Percentiles rank a stretch among this genome's conserved stretches.
phyloP scores from a whole-genome alignment of 1,140 invertebrate genomes.

The Radopholus similis region DNA sequence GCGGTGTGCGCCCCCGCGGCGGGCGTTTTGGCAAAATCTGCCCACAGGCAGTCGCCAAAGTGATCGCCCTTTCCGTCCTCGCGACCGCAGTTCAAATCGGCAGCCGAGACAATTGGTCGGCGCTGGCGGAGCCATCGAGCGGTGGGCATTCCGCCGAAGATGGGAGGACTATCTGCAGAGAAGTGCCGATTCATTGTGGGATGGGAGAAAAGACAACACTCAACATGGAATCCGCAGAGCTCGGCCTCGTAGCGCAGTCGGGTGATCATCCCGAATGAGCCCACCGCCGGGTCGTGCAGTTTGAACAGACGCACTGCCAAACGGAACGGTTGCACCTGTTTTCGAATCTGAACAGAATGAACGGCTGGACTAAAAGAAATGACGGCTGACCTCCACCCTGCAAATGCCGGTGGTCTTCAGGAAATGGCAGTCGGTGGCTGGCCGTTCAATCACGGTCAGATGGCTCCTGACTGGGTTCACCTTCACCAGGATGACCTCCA shows the following conservation, averaged over 20 bases:
- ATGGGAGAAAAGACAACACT: slow-evolving; percentile 5
- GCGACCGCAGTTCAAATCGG: slow-evolving; percentile 37
- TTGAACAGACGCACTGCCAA: slow-evolving; percentile 37
- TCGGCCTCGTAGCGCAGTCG: slow-evolving; percentile 41
- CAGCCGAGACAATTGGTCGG: slow-evolving; percentile 34
- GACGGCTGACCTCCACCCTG: slow-evolving; percentile 35
- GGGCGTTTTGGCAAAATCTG: not conserved
- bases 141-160: slow-evolving; percentile 40
- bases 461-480: slow-evolving; percentile 36
- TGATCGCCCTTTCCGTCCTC: slow-evolving; percentile 8
- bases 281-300: slow-evolving; percentile 35
- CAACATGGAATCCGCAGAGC: slow-evolving; percentile 37
- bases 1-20: not conserved
- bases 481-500: slow-evolving; percentile 40
- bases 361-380: not conserved
- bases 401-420: slow-evolving; percentile 36
- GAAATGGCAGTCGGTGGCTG: slow-evolving; percentile 39
- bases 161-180: slow-evolving; percentile 30
- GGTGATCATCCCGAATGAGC: slow-evolving; percentile 42
- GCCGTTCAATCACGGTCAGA: slow-evolving; percentile 41
- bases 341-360: not conserved
- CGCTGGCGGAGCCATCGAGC: slow-evolving; percentile 15
- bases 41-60: slow-evolving; percentile 24
- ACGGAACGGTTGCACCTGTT: slow-evolving; percentile 36
- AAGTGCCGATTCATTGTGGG: not conserved